Evolutionary conservation across 2,888 invertebrate genomes (phyloP), one percentile per base, ranked within the genome.

Genomic region (Dasysyrphus tricinctus): DNA sequence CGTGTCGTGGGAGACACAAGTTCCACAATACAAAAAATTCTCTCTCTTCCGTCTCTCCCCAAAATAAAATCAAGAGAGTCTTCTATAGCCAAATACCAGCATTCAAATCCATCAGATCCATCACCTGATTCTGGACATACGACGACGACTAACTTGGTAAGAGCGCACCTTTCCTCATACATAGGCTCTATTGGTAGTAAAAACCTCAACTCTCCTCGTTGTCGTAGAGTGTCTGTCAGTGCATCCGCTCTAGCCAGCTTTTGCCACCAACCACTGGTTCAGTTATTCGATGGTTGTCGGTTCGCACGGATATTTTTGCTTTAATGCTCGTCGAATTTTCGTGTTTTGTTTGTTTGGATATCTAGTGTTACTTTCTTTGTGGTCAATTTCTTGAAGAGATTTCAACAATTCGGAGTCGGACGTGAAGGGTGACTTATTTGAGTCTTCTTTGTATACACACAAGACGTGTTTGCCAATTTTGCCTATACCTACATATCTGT

Each of bases 221-320:
- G 39, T 49, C 49, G 8, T n/a, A n/a, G 39, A 4, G 12, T 39
- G 5, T 37, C 5, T 42, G 14, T 32, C 16, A 16, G 6, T 51
- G 24, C 44, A 39, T 57, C 7, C 61, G 61, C 83, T 80, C 76
- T 80, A 85, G 76, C 81, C 74, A 74, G 74, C 85, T 77, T 78
- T 81, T 70, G 56, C 69, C 77, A 61, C 24, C 76, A 67, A 80
- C 80, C 80, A 75, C 70, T 57, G 85, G 80, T 85, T 85, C 78
- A 85, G 85, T 85, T 85, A 73, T 74, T 85, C 77, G 73, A 61
- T 73, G 81, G 73, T 74, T 74, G 73, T 67, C 67, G 67, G 67
- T 78, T 85, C 77, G 74, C 63, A 29, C 77, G 81, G 61, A 57
- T 81, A 59, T 69, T 57, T 37, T 32, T 59, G 9, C 19, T 67